Evolutionary conservation across 2,797 vertebrate genomes (phyloP).

Genomic region (Chaetodon trifasciatus): DNA sequence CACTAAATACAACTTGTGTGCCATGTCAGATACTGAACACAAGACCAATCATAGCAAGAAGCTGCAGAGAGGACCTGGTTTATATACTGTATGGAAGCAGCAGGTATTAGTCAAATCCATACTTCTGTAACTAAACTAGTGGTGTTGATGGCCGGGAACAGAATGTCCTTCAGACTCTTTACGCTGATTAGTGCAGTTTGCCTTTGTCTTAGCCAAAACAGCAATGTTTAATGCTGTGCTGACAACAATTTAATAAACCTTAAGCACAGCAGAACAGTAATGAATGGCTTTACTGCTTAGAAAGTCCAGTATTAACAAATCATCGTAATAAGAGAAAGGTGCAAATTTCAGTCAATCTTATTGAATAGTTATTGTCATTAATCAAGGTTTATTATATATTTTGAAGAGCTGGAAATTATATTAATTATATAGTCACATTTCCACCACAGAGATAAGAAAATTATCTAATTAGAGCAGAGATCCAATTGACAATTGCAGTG

Average conservation of each 20-base stretch:
- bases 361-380: conserved; percentile 41
- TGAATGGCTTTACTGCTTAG: not conserved
- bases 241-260: conserved; percentile 1
- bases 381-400: conserved; percentile 46
- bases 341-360: conserved; percentile 26
- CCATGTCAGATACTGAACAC: not conserved
- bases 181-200: no score
- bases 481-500: conserved; percentile 47
- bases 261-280: not conserved
- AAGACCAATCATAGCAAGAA: not conserved
- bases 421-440: conserved; percentile 47
- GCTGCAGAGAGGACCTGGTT: not conserved
- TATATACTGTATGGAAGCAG: not conserved
- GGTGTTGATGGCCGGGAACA: not conserved
- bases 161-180: not conserved
- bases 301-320: conserved; percentile 1
- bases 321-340: not conserved
- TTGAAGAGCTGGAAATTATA: conserved; percentile 33
- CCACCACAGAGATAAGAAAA: conserved; percentile 29
- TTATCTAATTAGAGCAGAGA: conserved; percentile 59
- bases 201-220: conserved; percentile 3
- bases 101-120: not conserved
- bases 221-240: not conserved
- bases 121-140: not conserved
- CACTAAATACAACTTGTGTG: not conserved